A percentile compares a stretch with the other conserved stretches of the same genome.
These are phyloP conservation scores for Diorhabda sublineata DNA, from an alignment of 1,140 invertebrate species.

Conservation along the genomic window DNA sequence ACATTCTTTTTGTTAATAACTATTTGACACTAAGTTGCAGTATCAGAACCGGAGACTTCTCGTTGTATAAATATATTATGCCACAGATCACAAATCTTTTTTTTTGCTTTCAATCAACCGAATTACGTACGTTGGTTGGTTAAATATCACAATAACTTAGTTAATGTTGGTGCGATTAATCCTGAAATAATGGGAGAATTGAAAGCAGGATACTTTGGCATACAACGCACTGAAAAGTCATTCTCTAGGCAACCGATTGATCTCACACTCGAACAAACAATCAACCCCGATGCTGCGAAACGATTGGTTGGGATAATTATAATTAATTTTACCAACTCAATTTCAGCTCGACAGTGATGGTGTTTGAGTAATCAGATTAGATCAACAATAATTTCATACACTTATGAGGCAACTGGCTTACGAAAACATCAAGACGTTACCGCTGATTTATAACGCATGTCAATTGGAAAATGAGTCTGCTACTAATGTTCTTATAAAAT, in stretches of 20 bases:
- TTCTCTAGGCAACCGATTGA: constrained; percentile 21
- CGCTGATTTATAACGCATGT: constrained; percentile 26
- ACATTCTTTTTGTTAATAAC: constrained; percentile 37
- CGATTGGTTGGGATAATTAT: constrained; percentile 32
- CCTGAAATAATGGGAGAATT: too few species aligned
- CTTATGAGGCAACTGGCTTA: constrained; percentile 16
- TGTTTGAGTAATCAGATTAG: constrained; percentile 26
- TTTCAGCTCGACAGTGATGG: constrained; percentile 27
- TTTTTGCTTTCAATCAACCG: too few species aligned
- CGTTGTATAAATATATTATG: constrained; percentile 22
- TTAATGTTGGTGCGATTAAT: too few species aligned
- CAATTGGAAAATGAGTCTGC: too few species aligned
- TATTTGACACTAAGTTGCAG: constrained; percentile 30
- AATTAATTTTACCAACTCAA: constrained; percentile 29
- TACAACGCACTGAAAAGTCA: too few species aligned
- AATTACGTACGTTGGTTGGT: too few species aligned
- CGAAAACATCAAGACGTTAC: constrained; percentile 27
- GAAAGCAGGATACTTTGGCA: too few species aligned
- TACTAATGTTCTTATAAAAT: too few species aligned
- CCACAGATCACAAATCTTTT: too few species aligned
- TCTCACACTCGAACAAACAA: constrained; percentile 37
- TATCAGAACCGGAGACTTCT: constrained; percentile 36
- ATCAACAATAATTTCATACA: constrained; percentile 28
- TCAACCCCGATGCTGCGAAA: constrained; percentile 41
- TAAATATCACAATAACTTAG: too few species aligned